A percentile compares a stretch with the other conserved stretches of the same genome.
Evolutionary conservation across 2,113 vertebrate species (phyloP).

Genomic region (Piliocolobus tephrosceles): DNA sequence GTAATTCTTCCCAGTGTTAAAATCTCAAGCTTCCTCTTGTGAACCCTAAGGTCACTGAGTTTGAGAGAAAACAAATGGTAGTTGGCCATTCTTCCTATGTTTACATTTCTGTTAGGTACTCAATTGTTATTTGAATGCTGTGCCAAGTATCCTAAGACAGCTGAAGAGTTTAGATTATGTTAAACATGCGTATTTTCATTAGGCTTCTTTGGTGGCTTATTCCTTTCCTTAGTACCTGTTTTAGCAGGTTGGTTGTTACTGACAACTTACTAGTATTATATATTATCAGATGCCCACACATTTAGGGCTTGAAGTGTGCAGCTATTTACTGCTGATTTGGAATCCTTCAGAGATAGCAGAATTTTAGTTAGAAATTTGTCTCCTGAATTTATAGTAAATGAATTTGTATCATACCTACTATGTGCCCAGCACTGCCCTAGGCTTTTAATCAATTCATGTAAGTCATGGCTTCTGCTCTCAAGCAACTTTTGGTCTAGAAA

Average conservation of each 20-base stretch:
- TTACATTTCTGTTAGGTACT: constrained; percentile 27
- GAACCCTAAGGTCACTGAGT: background rate
- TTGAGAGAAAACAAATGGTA: constrained; percentile 36
- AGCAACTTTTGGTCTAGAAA: background rate
- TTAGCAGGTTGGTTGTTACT: constrained; percentile 15
- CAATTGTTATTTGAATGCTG: constrained; percentile 5
- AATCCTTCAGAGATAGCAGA: background rate
- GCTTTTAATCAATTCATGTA: background rate
- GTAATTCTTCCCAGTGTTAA: constrained; percentile 49
- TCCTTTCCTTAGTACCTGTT: background rate
- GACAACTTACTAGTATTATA: background rate
- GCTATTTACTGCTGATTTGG: background rate
- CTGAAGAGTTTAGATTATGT: background rate
- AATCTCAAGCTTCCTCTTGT: constrained; percentile 13
- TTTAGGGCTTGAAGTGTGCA: background rate
- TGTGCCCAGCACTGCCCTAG: background rate
- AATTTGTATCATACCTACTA: background rate
- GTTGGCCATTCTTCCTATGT: constrained; percentile 41
- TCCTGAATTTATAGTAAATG: background rate
- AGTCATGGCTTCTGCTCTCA: background rate
- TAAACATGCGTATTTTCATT: constrained; percentile 6
- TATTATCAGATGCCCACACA: background rate
- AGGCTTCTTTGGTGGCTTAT: background rate
- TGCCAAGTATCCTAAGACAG: background rate
- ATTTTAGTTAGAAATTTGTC: constrained; percentile 32